A percentile compares a stretch with the other conserved stretches of the same genome.
Evolutionary conservation across 2,113 vertebrate genomes (phyloP).

Genomic region (Barnardius zonarius): DNA sequence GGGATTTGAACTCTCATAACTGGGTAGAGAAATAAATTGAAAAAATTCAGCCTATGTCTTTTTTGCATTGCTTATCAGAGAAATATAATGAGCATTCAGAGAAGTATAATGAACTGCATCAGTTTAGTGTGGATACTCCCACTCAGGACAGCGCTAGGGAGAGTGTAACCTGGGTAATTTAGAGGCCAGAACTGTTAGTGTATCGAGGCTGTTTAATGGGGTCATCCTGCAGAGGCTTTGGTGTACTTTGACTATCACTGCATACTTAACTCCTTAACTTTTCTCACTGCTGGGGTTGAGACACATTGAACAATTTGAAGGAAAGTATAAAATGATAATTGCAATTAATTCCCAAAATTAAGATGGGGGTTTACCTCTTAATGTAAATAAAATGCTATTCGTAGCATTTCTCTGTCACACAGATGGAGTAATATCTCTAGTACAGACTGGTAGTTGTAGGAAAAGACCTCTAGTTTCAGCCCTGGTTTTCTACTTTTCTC

Average conservation of each 20-base stretch:
- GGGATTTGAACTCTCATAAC: background rate
- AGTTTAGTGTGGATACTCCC: background rate
- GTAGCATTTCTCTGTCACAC: background rate
- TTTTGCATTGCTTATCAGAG: background rate
- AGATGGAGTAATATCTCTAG: background rate
- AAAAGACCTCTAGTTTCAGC: background rate
- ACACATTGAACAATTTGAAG: background rate
- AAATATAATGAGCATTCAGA: rapidly evolving
- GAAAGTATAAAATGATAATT: background rate
- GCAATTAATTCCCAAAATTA: background rate
- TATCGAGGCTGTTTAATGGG: background rate
- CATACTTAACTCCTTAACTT: background rate
- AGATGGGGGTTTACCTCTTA: background rate
- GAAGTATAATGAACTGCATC: rapidly evolving
- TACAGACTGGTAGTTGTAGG: background rate
- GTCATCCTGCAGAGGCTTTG: background rate
- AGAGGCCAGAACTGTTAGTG: background rate
- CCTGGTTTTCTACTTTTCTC: background rate
- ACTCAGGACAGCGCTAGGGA: background rate
- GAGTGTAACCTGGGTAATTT: background rate
- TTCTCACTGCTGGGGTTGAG: background rate
- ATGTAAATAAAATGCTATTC: background rate
- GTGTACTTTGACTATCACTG: background rate
- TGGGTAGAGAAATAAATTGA: background rate
- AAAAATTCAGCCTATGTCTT: background rate